phyloP scores from a whole-genome alignment of 2,113 vertebrate species.

The Petromus typicus region DNA sequence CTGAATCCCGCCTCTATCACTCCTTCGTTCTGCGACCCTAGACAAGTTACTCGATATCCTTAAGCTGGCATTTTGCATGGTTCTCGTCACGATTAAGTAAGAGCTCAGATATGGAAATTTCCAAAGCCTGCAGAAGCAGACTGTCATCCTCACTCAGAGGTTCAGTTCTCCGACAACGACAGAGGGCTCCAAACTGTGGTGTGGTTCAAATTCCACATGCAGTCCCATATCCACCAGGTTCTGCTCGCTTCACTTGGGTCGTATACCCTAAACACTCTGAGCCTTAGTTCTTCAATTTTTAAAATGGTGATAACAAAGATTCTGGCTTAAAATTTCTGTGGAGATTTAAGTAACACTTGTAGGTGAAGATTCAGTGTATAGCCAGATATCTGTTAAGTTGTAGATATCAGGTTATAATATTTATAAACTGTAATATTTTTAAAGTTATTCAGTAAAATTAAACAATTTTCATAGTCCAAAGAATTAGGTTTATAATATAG shows the following conservation, averaged over 20 bases:
- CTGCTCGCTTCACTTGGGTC: neutral
- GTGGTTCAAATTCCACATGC: neutral
- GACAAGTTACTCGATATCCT: neutral
- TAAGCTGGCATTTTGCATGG: neutral
- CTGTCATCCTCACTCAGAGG: neutral
- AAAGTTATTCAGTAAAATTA: conserved; percentile 1
- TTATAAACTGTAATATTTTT: neutral
- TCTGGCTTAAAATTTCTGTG: neutral
- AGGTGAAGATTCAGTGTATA: neutral
- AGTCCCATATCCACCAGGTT: neutral
- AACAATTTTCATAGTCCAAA: neutral
- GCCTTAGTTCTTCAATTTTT: neutral
- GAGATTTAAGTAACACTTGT: neutral
- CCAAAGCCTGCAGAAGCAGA: neutral
- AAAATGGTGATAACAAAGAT: neutral
- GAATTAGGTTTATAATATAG: neutral
- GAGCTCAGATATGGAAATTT: neutral
- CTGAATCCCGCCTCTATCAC: neutral
- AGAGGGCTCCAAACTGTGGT: neutral
- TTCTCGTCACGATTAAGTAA: conserved; percentile 4
- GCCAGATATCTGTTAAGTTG: neutral
- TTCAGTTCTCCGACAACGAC: neutral
- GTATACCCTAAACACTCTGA: conserved; percentile 5
- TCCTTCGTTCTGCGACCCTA: neutral
- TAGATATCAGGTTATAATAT: neutral